phyloP scores from a whole-genome alignment of 1,140 invertebrate genomes.

The Araneus ventricosus region DNA sequence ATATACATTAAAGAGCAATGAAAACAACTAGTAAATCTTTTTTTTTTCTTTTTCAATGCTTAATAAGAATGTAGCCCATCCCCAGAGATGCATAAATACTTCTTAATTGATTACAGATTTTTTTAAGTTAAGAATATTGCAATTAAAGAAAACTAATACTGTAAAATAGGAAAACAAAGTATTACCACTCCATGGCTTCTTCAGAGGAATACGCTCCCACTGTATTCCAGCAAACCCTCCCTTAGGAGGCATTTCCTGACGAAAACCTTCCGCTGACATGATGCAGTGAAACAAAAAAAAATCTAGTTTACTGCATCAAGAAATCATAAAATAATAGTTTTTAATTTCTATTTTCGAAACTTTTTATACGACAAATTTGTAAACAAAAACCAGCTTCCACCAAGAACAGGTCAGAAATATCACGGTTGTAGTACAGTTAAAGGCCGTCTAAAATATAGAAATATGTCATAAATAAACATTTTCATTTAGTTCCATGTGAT shows the following conservation, averaged over 20 bases:
- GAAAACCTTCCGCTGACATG: slow-evolving; percentile 62
- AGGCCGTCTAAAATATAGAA: neutral
- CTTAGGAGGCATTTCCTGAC: slow-evolving; percentile 91
- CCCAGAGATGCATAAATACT: too few relatives aligned
- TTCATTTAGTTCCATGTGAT: too few relatives aligned
- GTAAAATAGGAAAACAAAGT: slow-evolving; percentile 5
- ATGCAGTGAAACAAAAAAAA: neutral
- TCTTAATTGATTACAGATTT: too few relatives aligned
- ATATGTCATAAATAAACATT: too few relatives aligned
- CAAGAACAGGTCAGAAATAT: slow-evolving; percentile 16
- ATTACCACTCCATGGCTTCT: slow-evolving; percentile 82
- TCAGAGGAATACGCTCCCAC: slow-evolving; percentile 86
- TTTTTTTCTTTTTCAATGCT: too few relatives aligned
- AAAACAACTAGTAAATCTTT: too few relatives aligned
- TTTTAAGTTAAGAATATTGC: too few relatives aligned
- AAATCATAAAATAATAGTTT: neutral
- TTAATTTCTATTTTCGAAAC: neutral
- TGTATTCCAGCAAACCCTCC: slow-evolving; percentile 90
- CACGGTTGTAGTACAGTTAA: slow-evolving; percentile 60
- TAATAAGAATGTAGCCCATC: too few relatives aligned
- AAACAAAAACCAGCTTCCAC: neutral
- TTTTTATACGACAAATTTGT: neutral
- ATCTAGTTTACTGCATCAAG: neutral
- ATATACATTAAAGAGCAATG: too few relatives aligned
- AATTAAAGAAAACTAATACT: too few relatives aligned